These are phyloP conservation scores for Leucozona laternaria DNA, from an alignment of 2,888 invertebrate species.

Conservation along the genomic window DNA sequence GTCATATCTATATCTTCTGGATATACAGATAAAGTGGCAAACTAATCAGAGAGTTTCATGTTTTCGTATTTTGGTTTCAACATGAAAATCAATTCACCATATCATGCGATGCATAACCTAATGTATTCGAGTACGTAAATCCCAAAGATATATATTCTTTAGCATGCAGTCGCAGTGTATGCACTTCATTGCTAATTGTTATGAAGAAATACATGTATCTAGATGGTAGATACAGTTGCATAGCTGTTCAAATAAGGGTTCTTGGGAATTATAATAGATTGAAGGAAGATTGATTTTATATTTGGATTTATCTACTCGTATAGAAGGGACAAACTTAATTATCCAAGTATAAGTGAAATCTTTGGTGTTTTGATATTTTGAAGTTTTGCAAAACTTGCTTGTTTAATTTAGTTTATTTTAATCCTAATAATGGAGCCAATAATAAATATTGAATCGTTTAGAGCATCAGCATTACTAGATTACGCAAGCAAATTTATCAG, in stretches of 20 bases:
- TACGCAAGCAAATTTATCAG: neutral
- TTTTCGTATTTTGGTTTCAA: conserved; percentile 40
- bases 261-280: neutral
- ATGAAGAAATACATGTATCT: neutral
- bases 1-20: neutral
- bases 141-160: neutral
- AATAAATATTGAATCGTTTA: neutral
- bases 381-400: neutral
- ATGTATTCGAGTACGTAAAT: neutral
- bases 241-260: neutral
- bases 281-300: neutral
- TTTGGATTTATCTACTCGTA: neutral
- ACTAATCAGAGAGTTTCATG: conserved; percentile 55
- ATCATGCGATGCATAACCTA: conserved; percentile 14
- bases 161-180: too few relatives aligned
- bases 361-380: conserved; percentile 1
- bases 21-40: neutral
- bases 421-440: neutral
- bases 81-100: conserved; percentile 53
- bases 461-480: neutral
- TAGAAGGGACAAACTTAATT: neutral
- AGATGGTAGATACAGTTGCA: neutral
- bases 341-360: too few relatives aligned
- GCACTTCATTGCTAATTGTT: conserved; percentile 14
- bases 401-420: neutral